A percentile compares a stretch with the other conserved stretches of the same genome.
phyloP scores from a whole-genome alignment of 2,113 vertebrate genomes.

The Corythornis cristatus region DNA sequence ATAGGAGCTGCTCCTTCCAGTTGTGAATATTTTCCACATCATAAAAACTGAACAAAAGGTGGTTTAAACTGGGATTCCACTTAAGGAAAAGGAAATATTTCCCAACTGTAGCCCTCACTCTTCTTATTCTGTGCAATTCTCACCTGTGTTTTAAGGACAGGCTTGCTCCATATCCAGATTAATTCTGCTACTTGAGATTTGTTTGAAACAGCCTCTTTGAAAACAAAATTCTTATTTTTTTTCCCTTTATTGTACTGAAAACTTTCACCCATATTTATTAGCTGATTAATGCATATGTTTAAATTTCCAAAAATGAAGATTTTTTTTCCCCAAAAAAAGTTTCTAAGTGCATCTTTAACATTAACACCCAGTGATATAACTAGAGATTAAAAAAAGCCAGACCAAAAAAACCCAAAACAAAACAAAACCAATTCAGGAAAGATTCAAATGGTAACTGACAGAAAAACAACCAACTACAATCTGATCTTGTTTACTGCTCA shows the following conservation, averaged over 20 bases:
- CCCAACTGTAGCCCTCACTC: neutral
- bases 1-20: neutral
- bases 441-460: neutral
- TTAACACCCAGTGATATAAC: neutral
- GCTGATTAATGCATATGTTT: neutral
- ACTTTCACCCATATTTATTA: neutral
- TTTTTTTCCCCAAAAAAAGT: neutral
- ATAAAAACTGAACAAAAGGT: slow-evolving; percentile 43
- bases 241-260: neutral
- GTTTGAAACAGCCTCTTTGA: neutral
- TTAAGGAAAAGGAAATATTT: slow-evolving; percentile 45
- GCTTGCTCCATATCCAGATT: neutral
- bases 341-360: neutral
- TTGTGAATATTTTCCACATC: neutral
- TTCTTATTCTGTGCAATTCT: neutral
- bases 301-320: neutral
- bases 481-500: neutral
- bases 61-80: slow-evolving; percentile 46
- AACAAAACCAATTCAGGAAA: neutral
- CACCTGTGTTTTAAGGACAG: neutral
- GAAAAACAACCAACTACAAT: neutral
- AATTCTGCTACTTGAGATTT: neutral
- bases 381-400: neutral
- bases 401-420: neutral
- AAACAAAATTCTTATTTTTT: neutral